phyloP scores from a whole-genome alignment of 2,113 vertebrate species.

The Todiramphus saurophagus region DNA sequence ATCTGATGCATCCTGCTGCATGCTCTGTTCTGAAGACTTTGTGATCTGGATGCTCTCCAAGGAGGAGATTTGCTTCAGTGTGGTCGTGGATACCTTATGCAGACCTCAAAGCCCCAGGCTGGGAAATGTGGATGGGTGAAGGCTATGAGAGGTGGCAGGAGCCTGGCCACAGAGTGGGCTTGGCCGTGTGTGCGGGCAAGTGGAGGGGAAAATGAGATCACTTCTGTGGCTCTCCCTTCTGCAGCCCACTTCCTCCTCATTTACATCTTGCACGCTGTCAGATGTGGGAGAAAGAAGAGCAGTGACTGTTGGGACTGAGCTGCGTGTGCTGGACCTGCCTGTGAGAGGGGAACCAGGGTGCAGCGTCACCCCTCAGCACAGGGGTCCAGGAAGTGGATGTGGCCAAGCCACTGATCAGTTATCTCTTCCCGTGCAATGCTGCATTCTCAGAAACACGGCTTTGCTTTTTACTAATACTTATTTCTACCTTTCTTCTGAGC shows the following conservation, averaged over 20 bases:
- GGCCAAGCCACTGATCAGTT: neutral
- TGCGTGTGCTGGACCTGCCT: neutral
- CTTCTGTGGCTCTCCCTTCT: neutral
- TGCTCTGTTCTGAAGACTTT: fast-evolving
- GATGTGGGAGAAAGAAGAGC: neutral
- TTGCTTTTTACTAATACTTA: neutral
- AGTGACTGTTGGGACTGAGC: fast-evolving
- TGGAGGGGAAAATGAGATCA: neutral
- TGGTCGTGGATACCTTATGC: neutral
- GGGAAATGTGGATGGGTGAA: fast-evolving
- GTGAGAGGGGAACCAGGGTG: fast-evolving
- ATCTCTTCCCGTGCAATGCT: neutral
- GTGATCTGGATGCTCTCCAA: neutral
- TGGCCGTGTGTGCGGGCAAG: fast-evolving
- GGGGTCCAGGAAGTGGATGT: neutral
- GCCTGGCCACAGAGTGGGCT: neutral
- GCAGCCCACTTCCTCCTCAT: neutral
- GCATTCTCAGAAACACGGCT: neutral
- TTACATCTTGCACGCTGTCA: neutral
- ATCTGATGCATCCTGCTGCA: fast-evolving
- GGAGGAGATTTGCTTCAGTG: fast-evolving
- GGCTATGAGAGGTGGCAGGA: neutral
- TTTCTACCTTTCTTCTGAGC: neutral
- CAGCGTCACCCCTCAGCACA: fast-evolving
- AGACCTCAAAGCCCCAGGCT: neutral